phyloP scores from a whole-genome alignment of 2,888 invertebrate genomes.

The Dynastes grantii region DNA sequence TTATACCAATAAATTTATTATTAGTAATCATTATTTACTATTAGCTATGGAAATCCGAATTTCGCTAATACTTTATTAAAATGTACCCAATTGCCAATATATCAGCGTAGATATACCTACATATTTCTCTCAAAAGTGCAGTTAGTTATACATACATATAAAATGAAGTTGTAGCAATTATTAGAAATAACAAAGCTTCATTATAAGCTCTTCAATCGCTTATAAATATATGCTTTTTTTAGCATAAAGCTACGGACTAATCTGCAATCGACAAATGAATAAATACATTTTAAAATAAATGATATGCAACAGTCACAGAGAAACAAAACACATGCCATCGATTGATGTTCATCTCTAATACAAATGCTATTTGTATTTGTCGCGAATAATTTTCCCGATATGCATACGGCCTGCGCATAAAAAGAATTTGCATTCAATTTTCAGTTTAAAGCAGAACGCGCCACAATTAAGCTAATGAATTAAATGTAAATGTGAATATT shows the following conservation, averaged over 20 bases:
- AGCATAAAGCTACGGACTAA: not conserved
- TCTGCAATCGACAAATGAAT: not conserved
- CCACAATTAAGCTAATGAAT: slow-evolving; percentile 66
- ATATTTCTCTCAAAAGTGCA: too few relatives aligned
- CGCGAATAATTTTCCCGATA: slow-evolving; percentile 33
- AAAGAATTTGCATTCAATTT: slow-evolving; percentile 54
- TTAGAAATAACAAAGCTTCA: slow-evolving; percentile 3
- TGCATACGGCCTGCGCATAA: slow-evolving; percentile 12
- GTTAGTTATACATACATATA: too few relatives aligned
- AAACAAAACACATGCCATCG: slow-evolving; percentile 21
- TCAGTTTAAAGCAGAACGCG: slow-evolving; percentile 55
- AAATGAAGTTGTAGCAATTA: not conserved
- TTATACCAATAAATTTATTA: not conserved
- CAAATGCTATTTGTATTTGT: slow-evolving; percentile 24
- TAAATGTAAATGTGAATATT: slow-evolving; percentile 68
- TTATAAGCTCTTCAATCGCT: not conserved
- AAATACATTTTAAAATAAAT: slow-evolving; percentile 26
- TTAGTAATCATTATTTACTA: too few relatives aligned
- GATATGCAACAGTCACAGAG: slow-evolving; percentile 9
- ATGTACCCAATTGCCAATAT: too few relatives aligned
- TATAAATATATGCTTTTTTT: slow-evolving; percentile 10
- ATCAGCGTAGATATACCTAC: too few relatives aligned
- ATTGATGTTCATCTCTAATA: slow-evolving; percentile 35
- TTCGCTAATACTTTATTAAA: too few relatives aligned
- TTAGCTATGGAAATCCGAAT: too few relatives aligned